These are phyloP conservation scores for Meloidogyne chitwoodi DNA, from an alignment of 1,140 invertebrate species.

Conservation along the genomic window DNA sequence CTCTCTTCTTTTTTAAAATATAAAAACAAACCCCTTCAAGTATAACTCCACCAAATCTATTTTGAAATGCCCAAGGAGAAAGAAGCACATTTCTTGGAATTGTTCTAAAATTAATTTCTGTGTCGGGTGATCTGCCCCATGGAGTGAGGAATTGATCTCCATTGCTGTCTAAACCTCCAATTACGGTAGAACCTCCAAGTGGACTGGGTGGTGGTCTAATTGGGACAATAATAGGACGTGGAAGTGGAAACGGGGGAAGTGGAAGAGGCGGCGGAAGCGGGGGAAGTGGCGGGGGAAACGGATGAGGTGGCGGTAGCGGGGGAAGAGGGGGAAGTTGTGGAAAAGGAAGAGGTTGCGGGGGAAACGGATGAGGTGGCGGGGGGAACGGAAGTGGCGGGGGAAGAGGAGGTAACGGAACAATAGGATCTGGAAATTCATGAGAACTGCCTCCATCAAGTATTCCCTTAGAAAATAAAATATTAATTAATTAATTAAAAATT, in stretches of 20 bases:
- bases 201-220: background rate
- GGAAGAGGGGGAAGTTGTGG: background rate
- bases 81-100: background rate
- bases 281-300: background rate
- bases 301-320: no score
- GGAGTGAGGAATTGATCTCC: background rate
- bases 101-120: background rate
- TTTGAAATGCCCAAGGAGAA: conserved; percentile 17
- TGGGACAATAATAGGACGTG: background rate
- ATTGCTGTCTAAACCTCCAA: background rate
- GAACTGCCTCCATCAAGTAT: background rate
- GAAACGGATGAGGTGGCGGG: background rate
- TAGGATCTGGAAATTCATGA: background rate
- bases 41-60: conserved; percentile 16
- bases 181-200: background rate
- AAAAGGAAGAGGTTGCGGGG: background rate
- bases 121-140: background rate
- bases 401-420: background rate
- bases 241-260: background rate
- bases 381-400: background rate
- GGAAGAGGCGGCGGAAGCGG: background rate
- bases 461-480: background rate
- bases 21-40: background rate
- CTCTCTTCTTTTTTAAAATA: no score
- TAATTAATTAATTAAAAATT: background rate